These are phyloP conservation scores for Adelosebastes latens DNA, from an alignment of 2,797 vertebrate genomes.

Conservation along the genomic window DNA sequence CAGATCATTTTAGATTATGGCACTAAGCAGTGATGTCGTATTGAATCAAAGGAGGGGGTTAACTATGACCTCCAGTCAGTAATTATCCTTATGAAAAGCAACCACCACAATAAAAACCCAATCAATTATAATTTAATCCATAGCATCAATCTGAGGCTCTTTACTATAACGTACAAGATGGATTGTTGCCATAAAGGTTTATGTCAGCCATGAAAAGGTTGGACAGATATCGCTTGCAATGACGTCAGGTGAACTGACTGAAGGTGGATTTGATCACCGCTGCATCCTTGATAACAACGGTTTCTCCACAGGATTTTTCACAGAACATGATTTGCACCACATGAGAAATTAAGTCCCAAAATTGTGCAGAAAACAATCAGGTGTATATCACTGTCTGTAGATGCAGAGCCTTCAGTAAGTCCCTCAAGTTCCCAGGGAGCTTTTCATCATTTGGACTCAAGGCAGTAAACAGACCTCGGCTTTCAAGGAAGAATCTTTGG, in stretches of 20 bases:
- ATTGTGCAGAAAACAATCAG: background rate
- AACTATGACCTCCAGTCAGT: constrained; percentile 10
- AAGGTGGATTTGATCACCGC: background rate
- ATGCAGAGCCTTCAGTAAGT: background rate
- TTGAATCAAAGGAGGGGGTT: constrained; percentile 2
- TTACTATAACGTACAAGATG: background rate
- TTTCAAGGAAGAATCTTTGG: background rate
- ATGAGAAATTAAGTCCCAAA: background rate
- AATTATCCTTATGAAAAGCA: constrained; percentile 6
- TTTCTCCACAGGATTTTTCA: background rate
- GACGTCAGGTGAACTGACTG: too few species aligned
- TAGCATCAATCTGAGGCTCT: background rate
- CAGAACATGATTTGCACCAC: background rate
- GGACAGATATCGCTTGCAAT: background rate
- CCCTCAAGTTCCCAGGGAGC: background rate
- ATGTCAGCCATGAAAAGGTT: background rate
- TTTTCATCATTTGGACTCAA: background rate
- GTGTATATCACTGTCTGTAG: background rate
- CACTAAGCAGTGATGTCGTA: constrained; percentile 5
- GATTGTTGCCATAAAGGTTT: background rate
- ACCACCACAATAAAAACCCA: background rate
- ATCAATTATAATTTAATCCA: background rate
- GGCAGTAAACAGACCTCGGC: background rate
- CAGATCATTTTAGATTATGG: constrained; percentile 18
- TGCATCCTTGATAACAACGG: background rate